Evolutionary conservation across 2,888 invertebrate genomes (phyloP).

Genomic region (Erpobdella octoculata): DNA sequence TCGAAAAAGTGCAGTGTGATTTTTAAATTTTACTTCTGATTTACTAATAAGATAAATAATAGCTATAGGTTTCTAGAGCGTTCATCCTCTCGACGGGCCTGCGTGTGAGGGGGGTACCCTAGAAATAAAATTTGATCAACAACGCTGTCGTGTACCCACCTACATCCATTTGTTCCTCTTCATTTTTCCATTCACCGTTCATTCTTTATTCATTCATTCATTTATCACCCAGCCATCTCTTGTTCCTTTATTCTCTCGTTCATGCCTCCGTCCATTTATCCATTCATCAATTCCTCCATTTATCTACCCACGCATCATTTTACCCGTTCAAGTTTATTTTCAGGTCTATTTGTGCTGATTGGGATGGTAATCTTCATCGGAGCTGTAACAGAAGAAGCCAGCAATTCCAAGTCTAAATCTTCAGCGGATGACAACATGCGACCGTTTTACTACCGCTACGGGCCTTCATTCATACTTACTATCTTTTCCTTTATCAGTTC

Average conservation of each 20-base stretch:
- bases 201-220: background rate
- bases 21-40: too few relatives aligned
- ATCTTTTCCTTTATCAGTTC: slow-evolving; percentile 50
- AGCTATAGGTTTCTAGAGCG: too few relatives aligned
- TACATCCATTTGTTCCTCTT: background rate
- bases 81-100: too few relatives aligned
- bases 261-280: background rate
- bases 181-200: background rate
- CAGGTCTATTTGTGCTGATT: slow-evolving; percentile 50
- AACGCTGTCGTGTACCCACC: too few relatives aligned
- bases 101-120: too few relatives aligned
- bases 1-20: too few relatives aligned
- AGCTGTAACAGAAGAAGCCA: slow-evolving; percentile 51
- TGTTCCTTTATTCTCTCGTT: background rate
- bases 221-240: background rate
- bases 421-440: slow-evolving; percentile 42
- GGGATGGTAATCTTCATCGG: slow-evolving; percentile 52
- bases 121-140: too few relatives aligned
- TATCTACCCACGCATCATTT: background rate
- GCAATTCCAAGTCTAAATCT: slow-evolving; percentile 44
- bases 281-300: background rate
- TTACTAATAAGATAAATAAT: too few relatives aligned
- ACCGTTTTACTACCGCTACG: slow-evolving; percentile 48
- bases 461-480: slow-evolving; percentile 51
- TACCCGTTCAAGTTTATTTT: background rate